Evolutionary conservation across 2,113 vertebrate genomes (phyloP), one percentile per base, ranked within the genome.

Genomic region (Saguinus midas): DNA sequence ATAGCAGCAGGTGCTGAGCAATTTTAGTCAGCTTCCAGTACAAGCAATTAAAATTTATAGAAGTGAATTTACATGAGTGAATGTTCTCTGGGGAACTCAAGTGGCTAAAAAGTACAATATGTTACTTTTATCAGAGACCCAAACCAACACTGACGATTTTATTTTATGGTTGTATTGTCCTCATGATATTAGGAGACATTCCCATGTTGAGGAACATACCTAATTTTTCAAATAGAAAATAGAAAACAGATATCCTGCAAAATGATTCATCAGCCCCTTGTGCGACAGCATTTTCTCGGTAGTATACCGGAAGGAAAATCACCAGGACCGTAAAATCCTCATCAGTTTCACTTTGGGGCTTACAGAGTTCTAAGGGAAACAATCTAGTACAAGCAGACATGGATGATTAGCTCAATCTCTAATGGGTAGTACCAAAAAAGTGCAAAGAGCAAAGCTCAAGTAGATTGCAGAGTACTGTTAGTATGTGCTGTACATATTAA

Each of bases 301-400:
- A 78, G 83, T 35, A 76, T 21, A 90, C 73, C 91, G 90, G 96
- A 91, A 90, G 95, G 96, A 96, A 98, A 95, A 98, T 90, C 93
- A 93, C 89, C 90, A 87, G 94, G 64, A 75, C 95, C 94, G 58
- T 93, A 93, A 95, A 96, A 96, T 93, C 66, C 32, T 83, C 76
- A 96, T 97, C 96, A 78, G 89, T 94, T 91, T 96, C 93, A 76
- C 70, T 94, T 17, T 87, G 88, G 66, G 58, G 90, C 79, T 96
- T 95, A 75, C 91, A 76, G 82, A 75, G 91, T 43, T 85, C 82
- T 80, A 37, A 89, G 73, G 88, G 91, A 83, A 96, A 57, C 78
- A 72, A 80, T 80, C 91, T 48, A 93, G 75, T 68, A 70, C 58
- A 94, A 83, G 57, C 35, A 91, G 93, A 90, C 83, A 85, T n/a